A percentile compares a stretch with the other conserved stretches of the same genome.
Conservation (phyloP, 2,888 invertebrate species). For the Cephus nigrinus region DNA sequence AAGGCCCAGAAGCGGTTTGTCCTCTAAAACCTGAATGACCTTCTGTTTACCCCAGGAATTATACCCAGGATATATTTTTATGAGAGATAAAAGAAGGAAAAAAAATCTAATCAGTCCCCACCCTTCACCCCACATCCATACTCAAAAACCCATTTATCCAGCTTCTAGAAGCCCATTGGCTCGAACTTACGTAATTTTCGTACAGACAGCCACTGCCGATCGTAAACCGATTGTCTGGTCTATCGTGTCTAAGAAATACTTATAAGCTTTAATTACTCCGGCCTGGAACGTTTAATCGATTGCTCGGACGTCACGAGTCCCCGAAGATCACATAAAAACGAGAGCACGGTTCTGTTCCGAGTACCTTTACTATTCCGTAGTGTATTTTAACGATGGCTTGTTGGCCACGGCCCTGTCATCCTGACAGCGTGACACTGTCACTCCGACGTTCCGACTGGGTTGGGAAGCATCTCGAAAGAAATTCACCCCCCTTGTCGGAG, state of each 20-base stretch:
- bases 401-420: neutral
- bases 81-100: neutral
- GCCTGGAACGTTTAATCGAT: constrained; percentile 11
- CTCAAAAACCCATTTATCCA: neutral
- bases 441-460: neutral
- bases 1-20: neutral
- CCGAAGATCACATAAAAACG: constrained; percentile 5
- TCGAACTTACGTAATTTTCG: neutral
- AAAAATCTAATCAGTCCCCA: neutral
- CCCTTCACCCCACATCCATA: neutral
- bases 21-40: neutral
- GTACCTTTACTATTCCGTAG: neutral
- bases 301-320: constrained; percentile 6
- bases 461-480: neutral
- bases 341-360: neutral
- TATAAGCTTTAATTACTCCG: neutral
- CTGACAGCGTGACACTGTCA: neutral
- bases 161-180: neutral
- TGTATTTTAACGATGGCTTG: neutral
- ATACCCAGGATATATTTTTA: constrained; percentile 15
- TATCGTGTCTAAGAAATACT: neutral
- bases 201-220: neutral
- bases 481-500: neutral
- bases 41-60: constrained; percentile 20
- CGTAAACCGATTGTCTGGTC: neutral